A percentile compares a stretch with the other conserved stretches of the same genome.
Conservation (phyloP, 2,888 invertebrate genomes). For the Epsilonema sp. region DNA sequence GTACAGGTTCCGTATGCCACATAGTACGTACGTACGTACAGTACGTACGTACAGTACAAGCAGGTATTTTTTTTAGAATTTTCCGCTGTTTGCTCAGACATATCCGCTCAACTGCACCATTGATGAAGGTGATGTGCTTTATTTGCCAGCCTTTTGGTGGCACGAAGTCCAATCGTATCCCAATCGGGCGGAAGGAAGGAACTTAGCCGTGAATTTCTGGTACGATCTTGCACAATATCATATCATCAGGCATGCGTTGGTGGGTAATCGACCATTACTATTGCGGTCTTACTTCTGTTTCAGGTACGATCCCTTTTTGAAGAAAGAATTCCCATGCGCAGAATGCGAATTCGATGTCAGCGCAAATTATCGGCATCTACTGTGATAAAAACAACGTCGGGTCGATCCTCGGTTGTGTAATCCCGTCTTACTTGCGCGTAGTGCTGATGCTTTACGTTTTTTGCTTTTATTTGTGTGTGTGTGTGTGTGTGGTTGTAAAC, state of each 20-base stretch:
- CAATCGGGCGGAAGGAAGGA: slow-evolving; percentile 17
- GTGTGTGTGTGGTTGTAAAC: too few species aligned
- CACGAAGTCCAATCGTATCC: slow-evolving; percentile 30
- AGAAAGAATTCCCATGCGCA: slow-evolving; percentile 27
- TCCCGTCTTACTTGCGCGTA: too few species aligned
- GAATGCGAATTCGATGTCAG: slow-evolving; percentile 26
- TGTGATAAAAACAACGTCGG: too few species aligned
- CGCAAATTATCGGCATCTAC: slow-evolving; percentile 23
- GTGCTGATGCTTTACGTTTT: too few species aligned
- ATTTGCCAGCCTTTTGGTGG: slow-evolving; percentile 31
- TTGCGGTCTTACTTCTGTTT: too few species aligned
- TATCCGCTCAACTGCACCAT: slow-evolving; percentile 28
- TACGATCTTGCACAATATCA: slow-evolving; percentile 21
- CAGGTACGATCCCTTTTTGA: slow-evolving; percentile 30
- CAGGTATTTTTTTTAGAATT: slow-evolving; percentile 26
- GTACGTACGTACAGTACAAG: too few species aligned
- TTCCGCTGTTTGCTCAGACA: slow-evolving; percentile 22
- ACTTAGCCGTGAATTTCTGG: slow-evolving; percentile 30
- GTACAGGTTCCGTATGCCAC: too few species aligned
- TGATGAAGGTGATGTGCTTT: slow-evolving; percentile 27
- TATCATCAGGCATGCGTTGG: too few species aligned
- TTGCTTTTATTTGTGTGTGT: too few species aligned
- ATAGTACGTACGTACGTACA: too few species aligned
- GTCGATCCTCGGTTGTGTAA: too few species aligned
- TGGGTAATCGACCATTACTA: too few species aligned